phyloP scores from a whole-genome alignment of 2,797 vertebrate species.

The Chiloscyllium punctatum region DNA sequence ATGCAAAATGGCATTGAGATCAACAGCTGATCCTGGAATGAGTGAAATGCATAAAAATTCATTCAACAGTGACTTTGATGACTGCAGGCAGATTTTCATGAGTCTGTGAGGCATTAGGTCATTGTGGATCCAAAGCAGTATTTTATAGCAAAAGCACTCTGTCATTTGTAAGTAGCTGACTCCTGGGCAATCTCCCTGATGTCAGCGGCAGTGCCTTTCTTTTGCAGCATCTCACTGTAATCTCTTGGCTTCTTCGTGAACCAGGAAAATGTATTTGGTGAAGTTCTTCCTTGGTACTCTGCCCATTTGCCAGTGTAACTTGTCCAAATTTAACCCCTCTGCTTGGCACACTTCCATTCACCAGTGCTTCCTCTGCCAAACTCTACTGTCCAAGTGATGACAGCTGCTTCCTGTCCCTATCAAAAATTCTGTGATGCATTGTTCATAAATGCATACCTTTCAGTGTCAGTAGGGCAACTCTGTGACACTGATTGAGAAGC shows the following conservation, averaged over 20 bases:
- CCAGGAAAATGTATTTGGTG: neutral
- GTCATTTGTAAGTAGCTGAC: neutral
- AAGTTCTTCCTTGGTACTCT: neutral
- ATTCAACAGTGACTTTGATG: too few species aligned
- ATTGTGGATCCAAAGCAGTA: neutral
- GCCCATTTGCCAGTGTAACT: neutral
- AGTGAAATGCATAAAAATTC: neutral
- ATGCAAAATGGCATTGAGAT: too few species aligned
- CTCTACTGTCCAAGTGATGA: neutral
- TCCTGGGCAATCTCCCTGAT: neutral
- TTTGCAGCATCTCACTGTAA: neutral
- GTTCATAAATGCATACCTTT: neutral
- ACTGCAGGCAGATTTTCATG: too few species aligned
- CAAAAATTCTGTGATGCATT: neutral
- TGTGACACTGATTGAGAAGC: neutral
- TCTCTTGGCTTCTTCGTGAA: neutral
- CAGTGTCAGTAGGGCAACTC: neutral
- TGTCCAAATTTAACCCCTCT: neutral
- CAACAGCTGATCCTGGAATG: neutral
- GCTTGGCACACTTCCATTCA: neutral
- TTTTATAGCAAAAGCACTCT: neutral
- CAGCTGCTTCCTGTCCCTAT: neutral
- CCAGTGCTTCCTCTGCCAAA: neutral
- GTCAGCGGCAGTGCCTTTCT: neutral
- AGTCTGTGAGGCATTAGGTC: too few species aligned